Evolutionary conservation across 2,797 vertebrate genomes (phyloP).

Genomic region (Sebastes steindachneri): DNA sequence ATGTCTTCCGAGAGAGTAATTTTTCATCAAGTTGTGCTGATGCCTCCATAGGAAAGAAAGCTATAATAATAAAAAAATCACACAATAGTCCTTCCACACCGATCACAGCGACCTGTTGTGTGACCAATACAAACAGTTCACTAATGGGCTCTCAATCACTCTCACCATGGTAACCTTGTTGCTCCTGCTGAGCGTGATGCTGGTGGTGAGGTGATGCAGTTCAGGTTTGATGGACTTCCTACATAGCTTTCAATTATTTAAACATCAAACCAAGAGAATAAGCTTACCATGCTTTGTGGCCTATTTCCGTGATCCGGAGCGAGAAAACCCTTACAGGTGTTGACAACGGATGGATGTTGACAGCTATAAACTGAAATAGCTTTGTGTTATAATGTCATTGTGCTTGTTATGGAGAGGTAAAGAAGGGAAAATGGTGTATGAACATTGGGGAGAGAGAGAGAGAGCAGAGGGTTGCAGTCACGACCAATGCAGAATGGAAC

Average conservation of each 20-base stretch:
- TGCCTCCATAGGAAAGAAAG: constrained; percentile 20
- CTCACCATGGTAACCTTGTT: constrained; percentile 60
- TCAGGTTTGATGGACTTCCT: constrained; percentile 22
- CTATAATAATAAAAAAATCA: background rate
- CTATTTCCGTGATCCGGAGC: background rate
- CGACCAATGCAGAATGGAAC: background rate
- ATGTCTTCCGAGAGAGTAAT: constrained; percentile 44
- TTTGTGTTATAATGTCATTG: background rate
- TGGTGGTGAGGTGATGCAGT: background rate
- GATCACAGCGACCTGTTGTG: constrained; percentile 28
- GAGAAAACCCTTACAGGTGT: background rate
- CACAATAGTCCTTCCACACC: constrained; percentile 18
- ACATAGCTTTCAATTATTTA: constrained; percentile 24
- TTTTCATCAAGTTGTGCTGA: constrained; percentile 44
- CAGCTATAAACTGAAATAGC: background rate
- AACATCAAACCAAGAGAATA: constrained; percentile 27
- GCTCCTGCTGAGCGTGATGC: constrained; percentile 41
- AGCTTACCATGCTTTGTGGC: background rate
- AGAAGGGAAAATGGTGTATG: background rate
- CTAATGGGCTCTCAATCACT: constrained; percentile 60
- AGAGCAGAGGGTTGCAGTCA: constrained; percentile 8
- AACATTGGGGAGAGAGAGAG: background rate
- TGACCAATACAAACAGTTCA: constrained; percentile 39
- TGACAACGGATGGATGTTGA: background rate
- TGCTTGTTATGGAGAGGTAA: background rate